These are phyloP conservation scores for Aegithalos caudatus DNA, from an alignment of 2,113 vertebrate species.

Conservation along the genomic window DNA sequence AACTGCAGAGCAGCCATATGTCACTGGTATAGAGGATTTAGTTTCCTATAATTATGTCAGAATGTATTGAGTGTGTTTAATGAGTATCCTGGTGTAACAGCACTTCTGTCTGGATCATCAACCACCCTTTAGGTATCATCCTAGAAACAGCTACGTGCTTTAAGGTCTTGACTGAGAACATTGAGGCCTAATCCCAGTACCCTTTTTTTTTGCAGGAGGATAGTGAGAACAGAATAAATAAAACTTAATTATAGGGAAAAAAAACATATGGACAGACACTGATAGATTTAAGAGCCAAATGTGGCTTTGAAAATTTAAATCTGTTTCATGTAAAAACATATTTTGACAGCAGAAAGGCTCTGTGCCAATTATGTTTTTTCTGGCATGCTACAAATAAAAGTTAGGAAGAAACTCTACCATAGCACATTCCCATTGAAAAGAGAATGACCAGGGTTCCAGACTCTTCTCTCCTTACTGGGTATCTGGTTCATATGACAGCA, in stretches of 20 bases:
- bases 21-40: background rate
- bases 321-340: background rate
- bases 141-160: background rate
- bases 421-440: background rate
- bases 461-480: background rate
- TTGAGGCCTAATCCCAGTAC: background rate
- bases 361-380: background rate
- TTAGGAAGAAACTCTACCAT: background rate
- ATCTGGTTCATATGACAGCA: background rate
- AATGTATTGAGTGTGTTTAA: background rate
- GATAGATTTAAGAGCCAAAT: background rate
- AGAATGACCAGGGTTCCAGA: background rate
- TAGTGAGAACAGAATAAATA: background rate
- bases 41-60: background rate
- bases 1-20: slow-evolving; percentile 19
- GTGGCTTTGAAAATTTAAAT: background rate
- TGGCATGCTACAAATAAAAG: background rate
- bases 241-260: background rate
- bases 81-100: background rate
- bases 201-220: background rate
- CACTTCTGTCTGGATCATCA: background rate
- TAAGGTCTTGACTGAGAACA: background rate
- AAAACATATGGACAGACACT: background rate
- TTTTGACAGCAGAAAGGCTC: background rate
- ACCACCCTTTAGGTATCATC: background rate